These are phyloP conservation scores for Malacoctenus gilli DNA, from an alignment of 2,797 vertebrate genomes.

Conservation along the genomic window DNA sequence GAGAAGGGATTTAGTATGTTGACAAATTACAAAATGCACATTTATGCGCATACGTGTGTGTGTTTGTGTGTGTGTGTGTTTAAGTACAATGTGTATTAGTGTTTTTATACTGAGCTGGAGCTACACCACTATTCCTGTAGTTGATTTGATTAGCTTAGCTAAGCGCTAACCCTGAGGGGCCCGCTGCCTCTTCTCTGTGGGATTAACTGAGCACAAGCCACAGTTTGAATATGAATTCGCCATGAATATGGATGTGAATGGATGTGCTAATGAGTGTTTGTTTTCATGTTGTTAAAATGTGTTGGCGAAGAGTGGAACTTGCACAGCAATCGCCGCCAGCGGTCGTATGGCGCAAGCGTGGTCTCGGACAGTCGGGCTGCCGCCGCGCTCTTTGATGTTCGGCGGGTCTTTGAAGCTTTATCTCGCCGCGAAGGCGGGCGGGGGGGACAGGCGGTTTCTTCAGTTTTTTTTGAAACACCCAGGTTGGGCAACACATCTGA, in stretches of 20 bases:
- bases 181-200: constrained; percentile 61
- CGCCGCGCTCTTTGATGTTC: constrained; percentile 61
- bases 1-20: constrained; percentile 63
- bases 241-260: constrained; percentile 74
- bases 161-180: constrained; percentile 74
- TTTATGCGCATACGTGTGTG: constrained; percentile 30
- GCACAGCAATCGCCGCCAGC: constrained; percentile 52
- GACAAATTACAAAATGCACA: constrained; percentile 26
- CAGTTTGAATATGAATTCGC: constrained; percentile 69
- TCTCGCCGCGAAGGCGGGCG: constrained; percentile 27
- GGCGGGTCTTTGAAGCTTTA: constrained; percentile 61
- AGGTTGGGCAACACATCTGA: constrained; percentile 36
- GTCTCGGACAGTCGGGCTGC: constrained; percentile 35
- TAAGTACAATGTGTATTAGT: constrained; percentile 55
- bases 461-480: constrained; percentile 15
- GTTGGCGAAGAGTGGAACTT: constrained; percentile 53
- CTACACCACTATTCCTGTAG: constrained; percentile 50
- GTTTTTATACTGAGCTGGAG: constrained; percentile 72
- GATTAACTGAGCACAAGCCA: constrained; percentile 74
- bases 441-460: constrained; percentile 4
- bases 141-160: constrained; percentile 80
- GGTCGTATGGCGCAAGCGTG: constrained; percentile 27
- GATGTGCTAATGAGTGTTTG: constrained; percentile 62
- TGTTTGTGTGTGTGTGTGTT: constrained; percentile 26
- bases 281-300: constrained; percentile 47